Conservation (phyloP, 2,888 invertebrate species). For the Melinaea menophilus region DNA sequence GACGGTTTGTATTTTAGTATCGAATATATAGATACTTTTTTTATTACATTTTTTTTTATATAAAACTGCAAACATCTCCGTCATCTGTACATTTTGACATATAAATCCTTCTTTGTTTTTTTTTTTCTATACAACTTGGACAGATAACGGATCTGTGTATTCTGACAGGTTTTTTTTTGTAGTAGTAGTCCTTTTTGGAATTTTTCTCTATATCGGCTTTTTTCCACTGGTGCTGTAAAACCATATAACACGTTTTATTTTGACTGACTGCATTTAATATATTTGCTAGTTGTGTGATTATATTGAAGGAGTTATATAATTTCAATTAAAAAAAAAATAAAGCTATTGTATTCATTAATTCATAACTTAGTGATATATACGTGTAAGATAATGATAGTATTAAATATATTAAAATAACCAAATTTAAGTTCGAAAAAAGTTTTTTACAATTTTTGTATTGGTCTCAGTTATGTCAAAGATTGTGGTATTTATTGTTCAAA, state of each 20-base stretch:
- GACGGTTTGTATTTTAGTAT: background rate
- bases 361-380: constrained; percentile 62
- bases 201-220: constrained; percentile 5
- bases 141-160: too few species aligned
- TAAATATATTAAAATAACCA: constrained; percentile 58
- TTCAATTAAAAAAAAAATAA: background rate
- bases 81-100: too few species aligned
- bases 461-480: constrained; percentile 74
- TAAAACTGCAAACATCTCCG: too few species aligned
- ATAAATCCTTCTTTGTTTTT: too few species aligned
- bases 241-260: constrained; percentile 23
- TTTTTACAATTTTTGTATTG: constrained; percentile 57
- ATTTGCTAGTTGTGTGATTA: constrained; percentile 10
- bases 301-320: constrained; percentile 1
- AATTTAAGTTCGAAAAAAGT: constrained; percentile 61
- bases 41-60: too few species aligned
- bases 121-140: too few species aligned
- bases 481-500: constrained; percentile 48
- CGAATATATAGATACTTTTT: background rate
- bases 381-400: constrained; percentile 57
- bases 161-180: too few species aligned
- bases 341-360: constrained; percentile 11
- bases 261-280: constrained; percentile 52
- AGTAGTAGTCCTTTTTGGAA: constrained; percentile 11
- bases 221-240: constrained; percentile 21